Base-by-base conservation (phyloP, 2,113 vertebrate genomes). In the Pycnonotus jocosus region DNA sequence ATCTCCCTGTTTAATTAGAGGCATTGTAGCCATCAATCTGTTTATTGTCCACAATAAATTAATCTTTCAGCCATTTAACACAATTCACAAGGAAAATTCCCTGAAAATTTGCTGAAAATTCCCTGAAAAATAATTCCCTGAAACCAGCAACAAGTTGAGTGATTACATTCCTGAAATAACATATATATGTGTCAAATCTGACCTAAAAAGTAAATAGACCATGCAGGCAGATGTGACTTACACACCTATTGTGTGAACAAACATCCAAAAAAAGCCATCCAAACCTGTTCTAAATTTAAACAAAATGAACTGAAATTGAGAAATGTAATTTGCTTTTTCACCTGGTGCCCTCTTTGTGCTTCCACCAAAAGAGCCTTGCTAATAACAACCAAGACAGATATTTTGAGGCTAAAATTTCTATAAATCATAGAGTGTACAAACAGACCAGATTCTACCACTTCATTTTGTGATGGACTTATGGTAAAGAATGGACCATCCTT, bases 131-230 rank as follows among this genome's bases (percentile, higher is more conserved):
- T 28, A 89, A 93, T 90, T 97, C 79, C 61, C 60, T 85, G 60
- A 96, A 86, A 58, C 13, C 0, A 8, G 80, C 96, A 90, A 93
- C 94, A 96, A 81, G 95, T 95, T 92, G 76, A 87, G 42, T 71
- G 73, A 95, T 86, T 92, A 93, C 70, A 28, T 50, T 86, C 44
- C 35, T 88, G 79, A 92, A 92, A 84, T 88, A 93, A 57, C 86
- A 96, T 60, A 92, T 68, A 78, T 33, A 95, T 65, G 66, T 92
- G 62, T 81, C 80, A 93, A 78, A 96, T 33, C 74, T 94, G 94
- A 92, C 80, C 81, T 93, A 93, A 86, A 90, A 97, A 92, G 38
- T 86, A 96, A 97, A 88, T 11, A 93, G 76, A 93, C 95, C 81
- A 91, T 64, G 58, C 27, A 93, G 51, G 27, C 77, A 84, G 78